These are phyloP conservation scores for Bucco capensis DNA, from an alignment of 2,113 vertebrate genomes.

Conservation along the genomic window DNA sequence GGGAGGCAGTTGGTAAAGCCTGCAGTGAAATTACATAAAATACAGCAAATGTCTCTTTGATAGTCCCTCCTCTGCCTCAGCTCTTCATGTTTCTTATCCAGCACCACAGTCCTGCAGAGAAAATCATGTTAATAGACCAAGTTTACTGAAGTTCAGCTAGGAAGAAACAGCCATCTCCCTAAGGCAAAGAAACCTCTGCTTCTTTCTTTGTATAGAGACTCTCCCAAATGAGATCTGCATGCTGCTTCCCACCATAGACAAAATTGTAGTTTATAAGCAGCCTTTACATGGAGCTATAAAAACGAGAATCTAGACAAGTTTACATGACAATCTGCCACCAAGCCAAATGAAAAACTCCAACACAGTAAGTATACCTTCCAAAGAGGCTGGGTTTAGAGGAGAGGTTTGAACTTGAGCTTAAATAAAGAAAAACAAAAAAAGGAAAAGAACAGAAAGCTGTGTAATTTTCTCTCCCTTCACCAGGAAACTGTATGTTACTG, in stretches of 20 bases:
- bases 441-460: background rate
- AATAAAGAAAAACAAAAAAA: background rate
- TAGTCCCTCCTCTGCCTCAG: conserved; percentile 36
- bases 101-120: conserved; percentile 47
- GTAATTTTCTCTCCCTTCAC: conserved; percentile 18
- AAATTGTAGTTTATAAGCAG: conserved; percentile 12
- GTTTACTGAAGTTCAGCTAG: conserved; percentile 31
- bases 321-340: conserved; percentile 37
- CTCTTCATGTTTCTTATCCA: conserved; percentile 40
- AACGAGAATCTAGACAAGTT: conserved; percentile 9
- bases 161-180: background rate
- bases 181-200: conserved; percentile 32
- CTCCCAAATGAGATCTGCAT: background rate
- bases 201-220: background rate
- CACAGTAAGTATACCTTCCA: background rate
- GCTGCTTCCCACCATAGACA: conserved; percentile 5
- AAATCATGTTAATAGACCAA: conserved; percentile 29
- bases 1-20: conserved; percentile 26
- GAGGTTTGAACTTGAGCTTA: conserved; percentile 12
- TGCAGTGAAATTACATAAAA: conserved; percentile 29
- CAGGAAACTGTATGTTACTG: conserved; percentile 54
- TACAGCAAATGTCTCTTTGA: conserved; percentile 28
- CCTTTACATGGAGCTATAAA: conserved; percentile 35
- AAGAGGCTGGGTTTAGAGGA: background rate
- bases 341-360: background rate